Evolutionary conservation across 2,888 invertebrate genomes (phyloP).

Genomic region (Cosmopolites sordidus): DNA sequence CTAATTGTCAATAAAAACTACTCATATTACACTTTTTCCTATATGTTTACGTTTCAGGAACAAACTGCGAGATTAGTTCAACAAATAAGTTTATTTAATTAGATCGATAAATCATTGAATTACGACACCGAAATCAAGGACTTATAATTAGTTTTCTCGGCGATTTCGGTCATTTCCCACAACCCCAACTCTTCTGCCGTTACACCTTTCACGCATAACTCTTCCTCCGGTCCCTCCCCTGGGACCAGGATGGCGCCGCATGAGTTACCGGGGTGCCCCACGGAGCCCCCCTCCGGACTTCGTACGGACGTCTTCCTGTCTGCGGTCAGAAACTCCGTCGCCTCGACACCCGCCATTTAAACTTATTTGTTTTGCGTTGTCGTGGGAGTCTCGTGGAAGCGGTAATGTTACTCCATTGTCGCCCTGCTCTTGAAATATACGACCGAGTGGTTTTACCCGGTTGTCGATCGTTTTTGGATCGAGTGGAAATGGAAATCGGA

Average conservation of each 20-base stretch:
- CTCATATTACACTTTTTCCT: too few relatives aligned
- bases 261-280: constrained; percentile 1
- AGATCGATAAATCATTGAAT: too few relatives aligned
- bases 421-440: too few relatives aligned
- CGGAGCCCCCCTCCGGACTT: constrained; percentile 14
- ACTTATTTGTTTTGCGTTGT: constrained; percentile 23
- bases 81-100: too few relatives aligned
- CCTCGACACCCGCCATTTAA: constrained; percentile 17
- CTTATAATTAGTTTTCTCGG: too few relatives aligned
- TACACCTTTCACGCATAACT: constrained; percentile 5
- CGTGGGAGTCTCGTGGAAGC: constrained; percentile 3
- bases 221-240: background rate
- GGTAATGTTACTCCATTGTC: constrained; percentile 13
- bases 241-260: background rate
- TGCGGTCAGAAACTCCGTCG: constrained; percentile 16
- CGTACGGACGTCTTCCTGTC: constrained; percentile 23
- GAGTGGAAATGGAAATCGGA: too few relatives aligned
- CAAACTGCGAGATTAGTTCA: too few relatives aligned
- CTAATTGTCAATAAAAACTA: too few relatives aligned
- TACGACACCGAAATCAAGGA: too few relatives aligned
- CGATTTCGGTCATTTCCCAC: background rate
- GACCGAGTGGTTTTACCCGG: too few relatives aligned
- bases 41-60: too few relatives aligned
- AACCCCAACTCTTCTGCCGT: background rate
- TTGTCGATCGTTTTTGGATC: too few relatives aligned